These are phyloP conservation scores for Athrips mouffetella DNA, from an alignment of 2,888 invertebrate species.

Conservation along the genomic window DNA sequence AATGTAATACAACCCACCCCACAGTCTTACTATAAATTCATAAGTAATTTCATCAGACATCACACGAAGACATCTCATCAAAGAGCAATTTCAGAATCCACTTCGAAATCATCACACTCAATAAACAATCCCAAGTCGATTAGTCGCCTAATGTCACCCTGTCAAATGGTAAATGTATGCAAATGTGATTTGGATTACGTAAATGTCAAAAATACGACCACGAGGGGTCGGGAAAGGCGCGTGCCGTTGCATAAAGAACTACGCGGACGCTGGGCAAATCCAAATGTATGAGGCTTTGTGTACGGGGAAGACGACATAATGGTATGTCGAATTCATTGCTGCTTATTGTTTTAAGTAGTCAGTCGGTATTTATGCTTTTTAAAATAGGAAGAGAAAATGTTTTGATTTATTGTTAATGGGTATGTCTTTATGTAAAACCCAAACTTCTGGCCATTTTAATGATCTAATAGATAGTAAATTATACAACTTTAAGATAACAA, in stretches of 20 bases:
- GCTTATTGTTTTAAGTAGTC: too few species aligned
- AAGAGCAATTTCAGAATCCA: background rate
- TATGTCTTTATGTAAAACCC: too few species aligned
- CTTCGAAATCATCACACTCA: background rate
- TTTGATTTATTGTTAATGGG: too few species aligned
- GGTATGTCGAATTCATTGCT: background rate
- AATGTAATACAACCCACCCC: too few species aligned
- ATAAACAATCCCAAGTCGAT: conserved; percentile 19
- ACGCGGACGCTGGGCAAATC: conserved; percentile 8
- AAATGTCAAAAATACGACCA: conserved; percentile 47
- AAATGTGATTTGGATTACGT: conserved; percentile 26
- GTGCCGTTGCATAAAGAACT: conserved; percentile 48
- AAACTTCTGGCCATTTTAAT: too few species aligned
- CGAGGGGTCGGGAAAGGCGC: conserved; percentile 31
- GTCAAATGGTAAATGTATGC: conserved; percentile 20
- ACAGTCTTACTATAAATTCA: too few species aligned
- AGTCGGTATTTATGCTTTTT: too few species aligned
- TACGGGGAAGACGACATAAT: background rate
- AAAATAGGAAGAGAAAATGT: too few species aligned
- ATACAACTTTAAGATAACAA: too few species aligned
- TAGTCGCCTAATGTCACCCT: conserved; percentile 17
- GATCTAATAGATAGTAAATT: too few species aligned
- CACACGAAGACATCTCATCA: background rate
- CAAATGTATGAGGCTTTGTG: conserved; percentile 1
- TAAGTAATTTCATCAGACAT: too few species aligned